These are phyloP conservation scores for Tetramorium alpestre DNA, from an alignment of 1,140 invertebrate species.

Conservation along the genomic window DNA sequence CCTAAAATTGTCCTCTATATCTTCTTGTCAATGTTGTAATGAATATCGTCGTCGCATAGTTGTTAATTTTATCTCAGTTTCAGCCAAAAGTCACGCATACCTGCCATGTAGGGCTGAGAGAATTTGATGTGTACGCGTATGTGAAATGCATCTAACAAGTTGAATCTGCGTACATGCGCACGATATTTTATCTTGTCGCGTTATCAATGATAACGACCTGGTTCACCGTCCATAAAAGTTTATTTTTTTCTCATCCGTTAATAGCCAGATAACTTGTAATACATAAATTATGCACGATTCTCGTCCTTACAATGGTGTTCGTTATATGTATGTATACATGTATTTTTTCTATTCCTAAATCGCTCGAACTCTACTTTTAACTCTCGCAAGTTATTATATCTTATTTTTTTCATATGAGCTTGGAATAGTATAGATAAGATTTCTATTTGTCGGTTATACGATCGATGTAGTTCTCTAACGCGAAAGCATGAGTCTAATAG, in stretches of 20 bases:
- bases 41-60: background rate
- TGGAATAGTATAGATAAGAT: background rate
- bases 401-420: background rate
- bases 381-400: background rate
- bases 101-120: background rate
- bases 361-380: too few species aligned
- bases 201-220: conserved; percentile 66
- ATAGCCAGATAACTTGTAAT: background rate
- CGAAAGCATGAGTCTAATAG: background rate
- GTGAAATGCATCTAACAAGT: conserved; percentile 32
- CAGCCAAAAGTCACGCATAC: background rate
- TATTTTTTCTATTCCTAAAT: background rate
- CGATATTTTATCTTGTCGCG: conserved; percentile 47
- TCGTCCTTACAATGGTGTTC: background rate
- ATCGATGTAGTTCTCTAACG: background rate
- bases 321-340: background rate
- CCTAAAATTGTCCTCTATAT: too few species aligned
- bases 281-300: background rate
- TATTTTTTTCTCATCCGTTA: background rate
- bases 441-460: background rate
- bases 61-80: conserved; percentile 13
- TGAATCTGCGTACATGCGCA: conserved; percentile 14
- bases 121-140: background rate
- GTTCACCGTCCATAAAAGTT: background rate
- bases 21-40: background rate